Base-by-base conservation (phyloP, 2,797 vertebrate genomes). In the Oreonectes daqikongensis region DNA sequence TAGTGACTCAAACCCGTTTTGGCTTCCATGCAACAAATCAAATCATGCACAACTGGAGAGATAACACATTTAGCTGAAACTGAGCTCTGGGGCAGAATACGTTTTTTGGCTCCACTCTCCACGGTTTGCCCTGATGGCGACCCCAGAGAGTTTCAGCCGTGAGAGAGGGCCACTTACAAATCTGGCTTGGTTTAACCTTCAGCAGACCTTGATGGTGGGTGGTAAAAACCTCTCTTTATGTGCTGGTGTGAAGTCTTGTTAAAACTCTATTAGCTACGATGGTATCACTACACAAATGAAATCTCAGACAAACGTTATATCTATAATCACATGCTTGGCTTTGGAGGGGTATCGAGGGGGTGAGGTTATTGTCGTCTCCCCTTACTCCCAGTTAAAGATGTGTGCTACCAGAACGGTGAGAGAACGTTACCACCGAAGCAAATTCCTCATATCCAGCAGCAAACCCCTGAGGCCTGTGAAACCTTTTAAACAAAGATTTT, bases 401-500 rank as follows among this genome's bases (percentile, higher is more conserved):
- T 73, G 72, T 78, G 81, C 84, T 90, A 86, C 83, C 72, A 86
- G 76, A 83, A 67, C 78, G 64, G 66, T 69, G 30, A 64, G 79
- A 79, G 72, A 83, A 88, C 86, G 61, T 42, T 81, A 85, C 78
- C 72, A 72, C 69, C 7, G 83, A 79, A 68, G 84, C 78, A 75
- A 84, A 79, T 74, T 71, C 78, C 82, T 73, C 78, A 74, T 86
- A 69, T 81, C 52, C 18, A 80, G 67, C 80, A 84, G 73, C 53
- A 81, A 80, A 85, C 69, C 86, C 63, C 79, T 44, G 87, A 84
- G 88, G 88, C 82, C 86, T 84, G 84, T 87, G 85, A 82, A 88
- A 61, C 75, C 72, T 65, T 86, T 90, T 78, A 90, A 89, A 92
- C 74, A 28, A 55, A 84, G 78, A 91, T 90, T 89, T 91, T 90